Percentiles rank a stretch among this genome's conserved stretches.
phyloP scores from a whole-genome alignment of 2,797 vertebrate species.

The Myotis planiceps region DNA sequence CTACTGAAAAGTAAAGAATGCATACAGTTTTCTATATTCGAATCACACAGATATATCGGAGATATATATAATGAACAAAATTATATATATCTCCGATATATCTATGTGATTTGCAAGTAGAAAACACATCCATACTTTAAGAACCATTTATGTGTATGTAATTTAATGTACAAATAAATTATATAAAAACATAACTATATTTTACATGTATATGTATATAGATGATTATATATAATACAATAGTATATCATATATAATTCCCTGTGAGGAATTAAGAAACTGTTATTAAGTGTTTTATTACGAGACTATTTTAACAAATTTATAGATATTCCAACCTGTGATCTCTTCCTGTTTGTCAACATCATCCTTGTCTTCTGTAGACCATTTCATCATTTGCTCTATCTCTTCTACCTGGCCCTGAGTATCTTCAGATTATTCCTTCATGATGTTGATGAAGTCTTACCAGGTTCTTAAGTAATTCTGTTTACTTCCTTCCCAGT shows the following conservation, averaged over 20 bases:
- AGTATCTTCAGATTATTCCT: slow-evolving; percentile 22
- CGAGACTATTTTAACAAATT: not conserved
- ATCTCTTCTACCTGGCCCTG: not conserved
- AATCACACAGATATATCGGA: not conserved
- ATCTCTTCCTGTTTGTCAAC: not conserved
- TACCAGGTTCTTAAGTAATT: not conserved
- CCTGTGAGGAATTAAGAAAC: not conserved
- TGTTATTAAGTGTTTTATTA: not conserved
- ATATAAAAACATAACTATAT: not conserved
- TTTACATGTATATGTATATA: not conserved
- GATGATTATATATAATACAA: not conserved
- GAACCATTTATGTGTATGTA: not conserved
- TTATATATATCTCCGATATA: not conserved
- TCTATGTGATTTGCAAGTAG: not conserved
- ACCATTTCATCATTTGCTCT: not conserved
- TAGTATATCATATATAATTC: not conserved
- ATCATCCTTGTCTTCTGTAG: not conserved
- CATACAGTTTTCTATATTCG: not conserved
- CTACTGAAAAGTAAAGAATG: not conserved
- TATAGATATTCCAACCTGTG: not conserved
- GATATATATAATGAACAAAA: not conserved
- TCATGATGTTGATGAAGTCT: not conserved
- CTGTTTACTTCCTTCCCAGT: not conserved
- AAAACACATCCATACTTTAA: not conserved
- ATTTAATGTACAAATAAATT: not conserved